A percentile compares a stretch with the other conserved stretches of the same genome.
Evolutionary conservation across 2,888 invertebrate genomes (phyloP).

Genomic region (Ecliptopera silaceata): DNA sequence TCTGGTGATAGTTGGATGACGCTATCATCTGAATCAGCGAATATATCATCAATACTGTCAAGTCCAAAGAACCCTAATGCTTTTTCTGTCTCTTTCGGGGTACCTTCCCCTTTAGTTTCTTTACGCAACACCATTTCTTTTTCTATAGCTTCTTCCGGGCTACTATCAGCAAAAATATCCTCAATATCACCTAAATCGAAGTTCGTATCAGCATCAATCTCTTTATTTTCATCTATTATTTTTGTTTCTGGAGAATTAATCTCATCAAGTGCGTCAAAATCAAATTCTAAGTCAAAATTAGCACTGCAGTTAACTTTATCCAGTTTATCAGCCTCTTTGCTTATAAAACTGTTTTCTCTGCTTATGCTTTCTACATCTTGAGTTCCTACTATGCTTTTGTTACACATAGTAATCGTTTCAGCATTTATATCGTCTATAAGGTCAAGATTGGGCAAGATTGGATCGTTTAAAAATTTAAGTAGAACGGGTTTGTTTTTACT

Average conservation of each 20-base stretch:
- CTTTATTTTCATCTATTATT: conserved; percentile 21
- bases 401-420: conserved; percentile 50
- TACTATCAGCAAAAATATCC: conserved; percentile 65
- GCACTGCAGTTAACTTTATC: conserved; percentile 36
- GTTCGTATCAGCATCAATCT: conserved; percentile 47
- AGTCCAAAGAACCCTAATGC: conserved; percentile 69
- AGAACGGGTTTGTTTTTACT: conserved; percentile 39
- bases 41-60: conserved; percentile 75
- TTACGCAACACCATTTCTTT: background rate
- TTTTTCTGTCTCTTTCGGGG: conserved; percentile 42
- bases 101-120: conserved; percentile 1
- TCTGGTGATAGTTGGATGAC: conserved; percentile 35
- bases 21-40: conserved; percentile 64
- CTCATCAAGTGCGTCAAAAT: conserved; percentile 46
- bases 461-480: conserved; percentile 46
- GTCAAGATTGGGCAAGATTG: conserved; percentile 59
- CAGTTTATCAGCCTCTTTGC: conserved; percentile 18
- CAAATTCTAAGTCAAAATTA: conserved; percentile 48
- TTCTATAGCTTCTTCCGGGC: conserved; percentile 31
- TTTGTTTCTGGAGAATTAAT: conserved; percentile 29
- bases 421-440: conserved; percentile 61
- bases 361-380: conserved; percentile 25
- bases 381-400: conserved; percentile 36
- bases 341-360: conserved; percentile 14
- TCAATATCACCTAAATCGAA: conserved; percentile 75